Evolutionary conservation across 2,113 vertebrate genomes (phyloP), one percentile per base, ranked within the genome.

Genomic region (Nesospiza acunhae): DNA sequence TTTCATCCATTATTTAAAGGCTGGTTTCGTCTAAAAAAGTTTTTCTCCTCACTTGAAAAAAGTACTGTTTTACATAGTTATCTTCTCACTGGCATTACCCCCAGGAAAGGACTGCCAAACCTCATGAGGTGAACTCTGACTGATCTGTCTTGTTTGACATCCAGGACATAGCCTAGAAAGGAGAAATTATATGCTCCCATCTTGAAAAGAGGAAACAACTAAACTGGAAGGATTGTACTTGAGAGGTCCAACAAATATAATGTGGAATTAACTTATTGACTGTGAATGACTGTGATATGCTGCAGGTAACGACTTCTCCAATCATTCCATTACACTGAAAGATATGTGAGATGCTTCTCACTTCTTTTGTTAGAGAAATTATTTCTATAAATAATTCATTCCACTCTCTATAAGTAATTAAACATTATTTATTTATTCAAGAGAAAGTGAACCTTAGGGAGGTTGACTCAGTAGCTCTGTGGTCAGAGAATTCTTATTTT

Each of bases 371-470:
- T 75, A 60, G 47, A 85, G 37, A 85, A 91, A 79, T 62, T 50
- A 79, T 90, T 94, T 90, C 35, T 82, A 82, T 59, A 59, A 94
- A 82, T 82, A 90, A 75, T 79, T 94, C 6, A 58, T 55, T 72
- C 31, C 33, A 55, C 28, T 84, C 11, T 62, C 31, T 67, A 23
- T 75, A 82, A 63, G 77, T 66, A 95, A 90, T 92, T 70, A 90
- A 94, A 53, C 7, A 27, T 84, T 74, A 70, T 62, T 93, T 94
- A 84, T 81, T 93, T 87, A 84, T 93, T 93, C 59, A 87, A 81
- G 30, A 87, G 67, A 78, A 89, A 90, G 28, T 39, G 50, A 91
- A 70, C 15, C 42, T 87, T 81, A 70, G 55, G 89, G 44, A 74
- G 11, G 7, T 31, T 87, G 42, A 53, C 28, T 70, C 59, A 31